Conservation (phyloP, 2,113 vertebrate species). For the Zosterops hypoxanthus region DNA sequence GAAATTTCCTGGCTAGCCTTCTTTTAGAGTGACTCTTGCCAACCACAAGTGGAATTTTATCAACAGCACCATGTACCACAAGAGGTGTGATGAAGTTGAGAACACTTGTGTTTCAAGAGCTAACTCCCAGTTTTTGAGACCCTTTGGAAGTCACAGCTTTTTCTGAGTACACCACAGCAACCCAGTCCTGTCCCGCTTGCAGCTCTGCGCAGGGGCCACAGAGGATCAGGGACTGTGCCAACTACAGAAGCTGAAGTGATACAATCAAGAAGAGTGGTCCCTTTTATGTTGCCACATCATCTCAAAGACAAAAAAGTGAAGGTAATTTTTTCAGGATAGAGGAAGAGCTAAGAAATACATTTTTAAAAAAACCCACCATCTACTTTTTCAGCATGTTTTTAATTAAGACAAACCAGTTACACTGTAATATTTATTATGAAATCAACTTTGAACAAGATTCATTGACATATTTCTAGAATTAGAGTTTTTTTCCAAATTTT, state of each 20-base stretch:
- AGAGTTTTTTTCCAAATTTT: not conserved
- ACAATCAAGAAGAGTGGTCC: not conserved
- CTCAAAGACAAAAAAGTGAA: not conserved
- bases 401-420: not conserved
- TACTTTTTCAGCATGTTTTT: not conserved
- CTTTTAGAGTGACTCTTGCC: not conserved
- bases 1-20: not conserved
- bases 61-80: not conserved
- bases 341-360: not conserved
- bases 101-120: not conserved
- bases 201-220: not conserved
- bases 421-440: not conserved
- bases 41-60: not conserved
- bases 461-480: not conserved
- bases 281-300: not conserved
- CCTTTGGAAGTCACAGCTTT: not conserved
- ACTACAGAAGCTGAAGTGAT: not conserved
- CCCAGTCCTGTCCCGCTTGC: not conserved
- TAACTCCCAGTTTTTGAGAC: not conserved
- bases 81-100: rapidly evolving
- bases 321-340: not conserved
- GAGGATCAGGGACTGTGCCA: not conserved
- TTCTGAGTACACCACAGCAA: not conserved
- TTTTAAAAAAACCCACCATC: rapidly evolving
- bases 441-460: not conserved